Conservation (phyloP, 2,113 vertebrate species). For the Grammatotria lemairii region DNA sequence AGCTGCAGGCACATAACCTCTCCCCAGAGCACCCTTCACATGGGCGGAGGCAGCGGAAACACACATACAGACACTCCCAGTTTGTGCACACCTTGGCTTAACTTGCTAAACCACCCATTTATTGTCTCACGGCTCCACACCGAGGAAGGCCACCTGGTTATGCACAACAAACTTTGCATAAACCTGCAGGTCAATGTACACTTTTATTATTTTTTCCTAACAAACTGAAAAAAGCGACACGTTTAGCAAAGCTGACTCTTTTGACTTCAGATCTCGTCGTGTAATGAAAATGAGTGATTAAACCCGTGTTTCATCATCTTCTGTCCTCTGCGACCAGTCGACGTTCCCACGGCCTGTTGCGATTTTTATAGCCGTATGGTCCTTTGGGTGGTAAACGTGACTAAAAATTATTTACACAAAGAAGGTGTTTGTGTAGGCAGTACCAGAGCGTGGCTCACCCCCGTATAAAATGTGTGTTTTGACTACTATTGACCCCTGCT, state of each 20-base stretch:
- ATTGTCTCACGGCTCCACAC: slow-evolving; percentile 39
- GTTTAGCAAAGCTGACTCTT: not conserved
- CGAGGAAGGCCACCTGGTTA: slow-evolving; percentile 4
- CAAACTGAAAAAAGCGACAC: not conserved
- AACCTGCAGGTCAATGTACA: not conserved
- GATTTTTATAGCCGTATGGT: not conserved
- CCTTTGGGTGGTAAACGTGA: not conserved
- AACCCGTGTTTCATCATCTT: not conserved
- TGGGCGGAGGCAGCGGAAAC: slow-evolving; percentile 45
- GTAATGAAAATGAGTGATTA: not conserved
- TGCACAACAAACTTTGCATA: not conserved
- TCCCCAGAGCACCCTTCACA: slow-evolving; percentile 29
- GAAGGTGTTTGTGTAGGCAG: slow-evolving; percentile 4
- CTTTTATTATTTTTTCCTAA: not conserved
- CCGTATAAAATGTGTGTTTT: slow-evolving; percentile 2
- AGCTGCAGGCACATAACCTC: slow-evolving; percentile 26
- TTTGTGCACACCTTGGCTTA: slow-evolving; percentile 63
- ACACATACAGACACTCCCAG: slow-evolving; percentile 49
- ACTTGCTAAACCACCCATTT: slow-evolving; percentile 44
- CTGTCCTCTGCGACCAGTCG: not conserved
- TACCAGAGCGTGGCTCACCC: not conserved
- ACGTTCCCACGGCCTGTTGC: not conserved
- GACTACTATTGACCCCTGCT: slow-evolving; percentile 2
- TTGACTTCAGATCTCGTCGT: not conserved
- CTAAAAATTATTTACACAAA: not conserved